Conservation (phyloP, 2,797 vertebrate genomes). For the Tokudaia muenninki region DNA sequence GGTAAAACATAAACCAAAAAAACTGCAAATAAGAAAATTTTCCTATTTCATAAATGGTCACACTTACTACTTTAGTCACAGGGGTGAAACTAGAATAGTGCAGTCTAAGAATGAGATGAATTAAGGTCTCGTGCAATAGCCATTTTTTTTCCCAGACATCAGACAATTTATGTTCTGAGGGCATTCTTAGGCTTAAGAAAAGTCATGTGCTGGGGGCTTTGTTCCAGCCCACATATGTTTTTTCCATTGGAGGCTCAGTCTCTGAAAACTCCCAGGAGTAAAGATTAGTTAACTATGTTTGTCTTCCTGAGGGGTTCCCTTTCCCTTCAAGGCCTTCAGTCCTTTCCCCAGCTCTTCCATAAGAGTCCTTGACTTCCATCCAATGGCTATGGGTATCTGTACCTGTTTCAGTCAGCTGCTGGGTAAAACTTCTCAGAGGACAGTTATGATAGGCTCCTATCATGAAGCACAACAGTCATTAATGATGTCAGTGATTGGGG, state of each 20-base stretch:
- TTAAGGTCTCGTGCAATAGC: neutral
- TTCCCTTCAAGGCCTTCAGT: neutral
- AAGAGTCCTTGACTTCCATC: neutral
- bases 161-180: neutral
- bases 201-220: neutral
- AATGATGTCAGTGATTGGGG: neutral
- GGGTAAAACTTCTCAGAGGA: neutral
- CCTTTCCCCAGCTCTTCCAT: neutral
- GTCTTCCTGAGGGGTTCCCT: neutral
- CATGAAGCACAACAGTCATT: neutral
- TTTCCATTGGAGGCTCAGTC: neutral
- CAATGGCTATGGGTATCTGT: neutral
- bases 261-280: neutral
- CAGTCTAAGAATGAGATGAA: neutral
- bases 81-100: no score
- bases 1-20: slow-evolving; percentile 37
- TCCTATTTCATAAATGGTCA: slow-evolving; percentile 26
- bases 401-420: neutral
- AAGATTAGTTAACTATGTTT: neutral
- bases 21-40: neutral
- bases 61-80: neutral
- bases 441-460: neutral
- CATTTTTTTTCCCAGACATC: neutral
- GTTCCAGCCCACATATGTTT: neutral
- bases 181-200: neutral